Conservation (phyloP, 92 coral and sea anemone genomes). For the Parazoanthus atlanticus region DNA sequence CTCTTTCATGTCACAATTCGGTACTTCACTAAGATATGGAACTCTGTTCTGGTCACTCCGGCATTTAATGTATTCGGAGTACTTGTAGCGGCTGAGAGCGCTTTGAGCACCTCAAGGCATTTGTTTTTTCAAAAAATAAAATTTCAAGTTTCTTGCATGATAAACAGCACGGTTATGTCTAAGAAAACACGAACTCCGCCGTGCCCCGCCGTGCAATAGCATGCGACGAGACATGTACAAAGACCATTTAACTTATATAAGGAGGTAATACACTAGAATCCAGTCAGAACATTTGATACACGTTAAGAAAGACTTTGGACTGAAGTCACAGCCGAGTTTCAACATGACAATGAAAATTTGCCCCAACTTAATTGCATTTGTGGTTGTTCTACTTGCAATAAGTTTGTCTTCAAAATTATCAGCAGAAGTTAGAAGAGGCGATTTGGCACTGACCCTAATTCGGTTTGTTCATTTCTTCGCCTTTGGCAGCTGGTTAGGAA, state of each 20-base stretch:
- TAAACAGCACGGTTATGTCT: too few relatives aligned
- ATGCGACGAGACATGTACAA: background rate
- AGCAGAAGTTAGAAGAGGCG: conserved; percentile 69
- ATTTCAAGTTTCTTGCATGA: background rate
- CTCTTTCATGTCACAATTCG: too few relatives aligned
- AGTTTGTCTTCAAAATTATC: conserved; percentile 71
- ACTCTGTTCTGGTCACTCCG: too few relatives aligned
- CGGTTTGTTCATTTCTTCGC: conserved; percentile 67
- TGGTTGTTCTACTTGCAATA: conserved; percentile 48
- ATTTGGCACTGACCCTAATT: conserved; percentile 52
- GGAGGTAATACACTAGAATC: background rate
- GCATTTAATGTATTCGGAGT: too few relatives aligned
- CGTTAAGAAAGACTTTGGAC: background rate
- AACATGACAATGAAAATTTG: conserved; percentile 50
- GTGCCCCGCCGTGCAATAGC: background rate
- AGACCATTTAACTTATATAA: background rate
- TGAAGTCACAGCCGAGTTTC: background rate
- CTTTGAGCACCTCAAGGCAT: too few relatives aligned
- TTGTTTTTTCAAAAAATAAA: too few relatives aligned
- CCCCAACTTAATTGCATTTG: conserved; percentile 52
- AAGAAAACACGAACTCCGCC: too few relatives aligned
- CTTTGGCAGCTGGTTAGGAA: conserved; percentile 87
- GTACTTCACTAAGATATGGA: too few relatives aligned
- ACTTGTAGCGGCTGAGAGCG: too few relatives aligned
- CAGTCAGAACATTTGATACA: background rate